Percentiles rank a stretch among this genome's conserved stretches.
These are phyloP conservation scores for Xanthorhoe designata DNA, from an alignment of 2,888 invertebrate genomes.

Conservation along the genomic window DNA sequence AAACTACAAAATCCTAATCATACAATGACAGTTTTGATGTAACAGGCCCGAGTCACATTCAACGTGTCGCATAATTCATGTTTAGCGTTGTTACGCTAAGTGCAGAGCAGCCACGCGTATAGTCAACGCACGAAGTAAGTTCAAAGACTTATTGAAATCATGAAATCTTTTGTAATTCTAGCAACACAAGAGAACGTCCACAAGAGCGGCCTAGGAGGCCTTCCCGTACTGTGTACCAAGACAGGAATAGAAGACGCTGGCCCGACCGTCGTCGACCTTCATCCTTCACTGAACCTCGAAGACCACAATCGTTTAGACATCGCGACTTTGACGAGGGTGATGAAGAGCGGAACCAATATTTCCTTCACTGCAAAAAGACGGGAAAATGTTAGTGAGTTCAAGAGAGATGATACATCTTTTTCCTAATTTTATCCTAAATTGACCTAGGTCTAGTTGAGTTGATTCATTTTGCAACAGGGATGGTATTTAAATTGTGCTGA, in stretches of 20 bases:
- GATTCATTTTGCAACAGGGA: constrained; percentile 9
- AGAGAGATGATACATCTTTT: constrained; percentile 1
- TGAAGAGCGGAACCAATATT: constrained; percentile 59
- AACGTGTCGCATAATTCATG: constrained; percentile 39
- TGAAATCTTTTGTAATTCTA: constrained; percentile 29
- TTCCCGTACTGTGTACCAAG: constrained; percentile 65
- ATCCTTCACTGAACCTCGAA: constrained; percentile 12
- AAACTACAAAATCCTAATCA: no score
- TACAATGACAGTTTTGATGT: neutral
- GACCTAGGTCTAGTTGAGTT: neutral
- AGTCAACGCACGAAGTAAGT: constrained; percentile 54
- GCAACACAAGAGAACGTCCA: constrained; percentile 60
- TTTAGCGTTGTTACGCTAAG: constrained; percentile 35
- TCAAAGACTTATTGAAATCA: constrained; percentile 56
- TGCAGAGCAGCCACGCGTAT: constrained; percentile 49
- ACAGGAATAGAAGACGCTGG: constrained; percentile 67
- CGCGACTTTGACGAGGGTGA: constrained; percentile 62
- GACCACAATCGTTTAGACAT: constrained; percentile 48
- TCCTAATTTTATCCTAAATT: constrained; percentile 9
- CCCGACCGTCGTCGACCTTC: constrained; percentile 56
- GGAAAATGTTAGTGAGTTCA: constrained; percentile 61
- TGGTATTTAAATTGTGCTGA: neutral
- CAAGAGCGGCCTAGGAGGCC: constrained; percentile 59
- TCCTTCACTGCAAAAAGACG: constrained; percentile 64
- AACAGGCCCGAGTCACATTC: constrained; percentile 29